Evolutionary conservation across 2,797 vertebrate genomes (phyloP).

Genomic region (Neostethus bicornis): DNA sequence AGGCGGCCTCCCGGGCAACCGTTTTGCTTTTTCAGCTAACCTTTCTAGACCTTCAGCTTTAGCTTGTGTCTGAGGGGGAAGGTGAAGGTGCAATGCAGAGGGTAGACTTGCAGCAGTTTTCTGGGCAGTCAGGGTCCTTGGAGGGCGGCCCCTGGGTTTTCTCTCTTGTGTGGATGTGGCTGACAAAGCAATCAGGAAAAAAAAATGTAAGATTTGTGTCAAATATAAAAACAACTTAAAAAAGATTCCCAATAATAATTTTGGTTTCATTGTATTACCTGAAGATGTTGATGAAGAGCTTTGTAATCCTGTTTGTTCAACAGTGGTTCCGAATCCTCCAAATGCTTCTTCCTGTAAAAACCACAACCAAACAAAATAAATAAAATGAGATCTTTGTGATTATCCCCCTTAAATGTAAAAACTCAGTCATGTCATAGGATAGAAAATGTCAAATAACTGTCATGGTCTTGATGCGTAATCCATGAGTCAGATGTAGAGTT

Average conservation of each 20-base stretch:
- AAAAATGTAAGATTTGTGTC: constrained; percentile 23
- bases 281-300: constrained; percentile 84
- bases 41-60: constrained; percentile 82
- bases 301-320: constrained; percentile 89
- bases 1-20: constrained; percentile 87
- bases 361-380: constrained; percentile 15
- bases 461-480: constrained; percentile 41
- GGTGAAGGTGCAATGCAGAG: constrained; percentile 78
- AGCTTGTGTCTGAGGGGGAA: constrained; percentile 78
- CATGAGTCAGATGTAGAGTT: constrained; percentile 35
- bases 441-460: constrained; percentile 29
- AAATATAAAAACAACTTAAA: not conserved
- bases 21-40: constrained; percentile 88
- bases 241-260: not conserved
- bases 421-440: constrained; percentile 28
- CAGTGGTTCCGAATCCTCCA: constrained; percentile 90
- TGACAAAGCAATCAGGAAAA: constrained; percentile 55
- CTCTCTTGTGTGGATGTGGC: constrained; percentile 84
- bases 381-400: constrained; percentile 3
- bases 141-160: constrained; percentile 96
- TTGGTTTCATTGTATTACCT: constrained; percentile 74
- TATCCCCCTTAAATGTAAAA: constrained; percentile 4
- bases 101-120: constrained; percentile 81
- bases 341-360: constrained; percentile 91
- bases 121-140: constrained; percentile 85